Evolutionary conservation across 2,888 invertebrate species (phyloP).

Genomic region (Leptogaster cylindrica): DNA sequence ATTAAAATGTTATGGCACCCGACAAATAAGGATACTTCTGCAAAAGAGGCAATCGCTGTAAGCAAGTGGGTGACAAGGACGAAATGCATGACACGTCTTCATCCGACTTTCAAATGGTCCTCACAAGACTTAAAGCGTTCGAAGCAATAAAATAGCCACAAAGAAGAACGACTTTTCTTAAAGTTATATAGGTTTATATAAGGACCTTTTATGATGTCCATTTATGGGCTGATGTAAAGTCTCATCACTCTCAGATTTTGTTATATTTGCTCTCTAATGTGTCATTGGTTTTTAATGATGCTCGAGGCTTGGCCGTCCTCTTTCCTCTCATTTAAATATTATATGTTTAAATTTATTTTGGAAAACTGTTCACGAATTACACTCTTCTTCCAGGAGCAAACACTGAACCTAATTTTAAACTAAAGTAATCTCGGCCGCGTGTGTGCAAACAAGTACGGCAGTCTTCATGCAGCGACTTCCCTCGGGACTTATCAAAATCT

Average conservation of each 20-base stretch:
- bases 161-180: neutral
- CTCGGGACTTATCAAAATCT: neutral
- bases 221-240: too few species aligned
- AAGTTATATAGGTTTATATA: too few species aligned
- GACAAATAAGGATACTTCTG: neutral
- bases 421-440: neutral
- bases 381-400: neutral
- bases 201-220: too few species aligned
- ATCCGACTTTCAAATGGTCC: constrained; percentile 8
- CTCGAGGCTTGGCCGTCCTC: too few species aligned
- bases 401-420: neutral
- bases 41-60: constrained; percentile 1
- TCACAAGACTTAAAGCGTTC: neutral
- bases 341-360: too few species aligned
- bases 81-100: constrained; percentile 5
- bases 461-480: neutral
- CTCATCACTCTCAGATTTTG: too few species aligned
- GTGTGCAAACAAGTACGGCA: constrained; percentile 1
- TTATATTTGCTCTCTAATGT: too few species aligned
- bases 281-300: too few species aligned
- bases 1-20: constrained; percentile 15
- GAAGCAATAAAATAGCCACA: neutral
- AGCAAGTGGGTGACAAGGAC: constrained; percentile 24
- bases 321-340: too few species aligned
- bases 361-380: too few species aligned